Base-by-base conservation (phyloP, 2,113 vertebrate species). In the Vidua macroura region DNA sequence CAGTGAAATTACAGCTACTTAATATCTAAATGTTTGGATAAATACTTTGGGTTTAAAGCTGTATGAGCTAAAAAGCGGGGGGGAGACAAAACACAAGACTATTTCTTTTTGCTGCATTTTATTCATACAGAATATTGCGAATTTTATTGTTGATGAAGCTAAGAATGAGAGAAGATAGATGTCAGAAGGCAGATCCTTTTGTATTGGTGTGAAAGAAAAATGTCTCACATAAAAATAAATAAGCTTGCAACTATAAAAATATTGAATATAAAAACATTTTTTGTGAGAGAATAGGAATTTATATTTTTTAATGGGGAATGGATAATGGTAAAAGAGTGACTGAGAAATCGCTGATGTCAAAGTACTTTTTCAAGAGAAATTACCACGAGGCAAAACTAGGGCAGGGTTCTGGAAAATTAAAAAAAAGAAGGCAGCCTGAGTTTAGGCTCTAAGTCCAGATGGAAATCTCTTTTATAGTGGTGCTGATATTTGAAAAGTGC, bases 61-160 rank as follows among this genome's bases (percentile, higher is more conserved):
- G 9, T 51, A n/a, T 60, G 43, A 56, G 74, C 46, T 70, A 30
- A 44, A 39, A 76, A 59, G 74, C 20, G 7, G 5, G 10, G 8
- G 12, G 18, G 43, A n/a, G 10, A 49, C 12, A 81, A 23, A 86
- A 74, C 37, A 90, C 27, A 84, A 80, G 60, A 72, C 22, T 15
- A 30, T 88, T 92, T 79, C 6, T 88, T 86, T 83, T 93, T 92
- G 76, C 66, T 92, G 52, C 13, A 24, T 90, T 93, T 83, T 76
- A 55, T 92, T 77, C 63, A 51, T 52, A 81, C 33, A 43, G 64
- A 95, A 83, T 83, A 85, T 63, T 48, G 41, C 1, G 43, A 60
- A 81, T 85, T 86, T 83, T 95, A 74, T 94, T 95, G 67, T 66
- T 96, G 76, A 96, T 78, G 72, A 60, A 90, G 7, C 51, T 73